Percentiles rank a stretch among this genome's conserved stretches.
These are phyloP conservation scores for Lacerta viridis DNA, from an alignment of 2,797 vertebrate species.

Conservation along the genomic window DNA sequence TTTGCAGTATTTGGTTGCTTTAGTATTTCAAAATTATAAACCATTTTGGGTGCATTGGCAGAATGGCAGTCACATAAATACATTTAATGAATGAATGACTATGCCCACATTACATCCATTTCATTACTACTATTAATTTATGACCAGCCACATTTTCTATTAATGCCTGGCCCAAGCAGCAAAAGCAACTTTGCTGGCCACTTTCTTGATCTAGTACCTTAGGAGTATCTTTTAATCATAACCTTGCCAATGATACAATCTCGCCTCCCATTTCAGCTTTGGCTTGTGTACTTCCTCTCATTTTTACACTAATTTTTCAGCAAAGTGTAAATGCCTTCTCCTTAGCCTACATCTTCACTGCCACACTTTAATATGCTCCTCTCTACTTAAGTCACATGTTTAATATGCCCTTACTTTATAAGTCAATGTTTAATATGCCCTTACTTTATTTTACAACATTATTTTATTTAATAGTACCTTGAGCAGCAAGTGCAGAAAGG, in stretches of 20 bases:
- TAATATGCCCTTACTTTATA: too few relatives aligned
- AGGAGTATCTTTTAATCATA: not conserved
- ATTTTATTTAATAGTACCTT: conserved; percentile 4
- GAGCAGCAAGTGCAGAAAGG: not conserved
- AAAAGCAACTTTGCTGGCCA: not conserved
- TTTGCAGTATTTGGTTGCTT: not conserved
- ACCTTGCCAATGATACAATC: not conserved
- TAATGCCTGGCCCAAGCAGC: not conserved
- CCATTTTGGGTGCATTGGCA: not conserved
- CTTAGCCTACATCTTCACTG: not conserved
- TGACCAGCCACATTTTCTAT: not conserved
- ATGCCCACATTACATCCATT: conserved; percentile 77
- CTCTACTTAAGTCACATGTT: too few relatives aligned
- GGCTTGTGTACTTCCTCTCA: not conserved
- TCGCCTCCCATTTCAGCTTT: not conserved
- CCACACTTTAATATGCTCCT: not conserved
- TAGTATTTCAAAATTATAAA: not conserved
- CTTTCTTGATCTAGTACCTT: not conserved
- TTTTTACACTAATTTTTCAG: not conserved
- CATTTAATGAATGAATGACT: conserved; percentile 7
- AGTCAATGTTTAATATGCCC: not conserved
- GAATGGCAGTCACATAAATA: not conserved
- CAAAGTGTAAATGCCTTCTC: not conserved
- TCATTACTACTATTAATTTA: not conserved
- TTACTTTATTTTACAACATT: conserved; percentile 1